Base-by-base conservation (phyloP, 2,888 invertebrate genomes). In the Calameuta pallipes region DNA sequence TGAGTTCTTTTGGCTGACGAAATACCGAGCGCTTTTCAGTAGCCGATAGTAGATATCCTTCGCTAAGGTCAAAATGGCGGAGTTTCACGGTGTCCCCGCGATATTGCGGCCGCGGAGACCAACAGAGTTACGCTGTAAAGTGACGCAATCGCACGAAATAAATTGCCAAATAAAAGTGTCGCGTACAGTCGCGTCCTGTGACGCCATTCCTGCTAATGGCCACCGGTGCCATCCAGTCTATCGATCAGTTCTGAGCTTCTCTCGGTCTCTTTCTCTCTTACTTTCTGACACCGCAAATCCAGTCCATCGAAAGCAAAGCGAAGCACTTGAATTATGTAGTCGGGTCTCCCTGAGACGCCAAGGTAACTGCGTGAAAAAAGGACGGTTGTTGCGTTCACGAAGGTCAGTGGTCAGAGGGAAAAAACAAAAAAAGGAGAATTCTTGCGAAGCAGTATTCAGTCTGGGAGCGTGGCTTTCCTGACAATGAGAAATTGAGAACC, bases 41-140 rank as follows among this genome's bases (percentile, higher is more conserved):
- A 83, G 83, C 56, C 56, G 56, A 84, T 84, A 85, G 84, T 85
- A 85, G 89, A 90, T 90, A 90, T 90, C 90, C 90, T 90, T 90
- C 89, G 87, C 80, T 89, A 89, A 90, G 89, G 90, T 90, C 90
- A 89, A 89, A 89, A 89, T 89, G 90, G 89, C 89, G 89, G 87
- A 85, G 84, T 75, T 76, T 56, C 71, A 76, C 78, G 71, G 23
- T 69, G 31, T 75, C 33, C 30, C 56, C 34, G 73, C 84, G 83
- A 85, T 84, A 86, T 84, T 84, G 84, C 85, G 82, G 77, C 81
- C 83, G 82, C 80, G 71, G 33, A 56, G 56, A 34, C 81, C 81
- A 79, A 80, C 84, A 80, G 85, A 83, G 74, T 74, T 74, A 74
- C 74, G 36, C 34, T 34, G 34, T 79, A 75, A 73, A 69, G 80